Evolutionary conservation across 2,113 vertebrate species (phyloP), one percentile per base, ranked within the genome.

Genomic region (Stegostoma tigrinum): DNA sequence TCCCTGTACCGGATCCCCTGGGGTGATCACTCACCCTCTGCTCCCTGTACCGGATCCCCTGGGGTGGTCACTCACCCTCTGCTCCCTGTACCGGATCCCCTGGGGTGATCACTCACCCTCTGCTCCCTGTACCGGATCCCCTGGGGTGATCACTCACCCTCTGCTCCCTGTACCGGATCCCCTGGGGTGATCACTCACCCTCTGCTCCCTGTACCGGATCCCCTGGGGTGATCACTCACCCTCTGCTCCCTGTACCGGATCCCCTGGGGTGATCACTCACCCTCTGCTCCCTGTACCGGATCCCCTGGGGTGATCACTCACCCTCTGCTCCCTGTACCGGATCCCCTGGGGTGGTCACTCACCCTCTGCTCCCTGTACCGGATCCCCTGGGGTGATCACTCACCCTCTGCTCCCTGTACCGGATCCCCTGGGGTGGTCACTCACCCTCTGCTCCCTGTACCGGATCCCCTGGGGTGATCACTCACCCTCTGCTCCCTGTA

Each of bases 291-390:
- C 70, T 30, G 70, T 70, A 70, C 68, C 6, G 83, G 21, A 48
- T 48, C 6, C 38, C 19, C 45, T 17, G 21, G 1, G 30, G 23
- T 30, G 7, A 15, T 38, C 2, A 30, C 98, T 97, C 85, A 99
- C 99, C 99, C 98, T 8, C 98, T 97, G 97, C 98, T 99, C 96
- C 98, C 98, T 0, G 98, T 97, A 0, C 99, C 99, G 23, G 98
- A 99, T 0, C n/a, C n/a, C n/a, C n/a, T n/a, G n/a, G n/a, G n/a
- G n/a, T n/a, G n/a, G n/a, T n/a, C 70, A 30, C 5, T 34, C 70
- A 75, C 70, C 70, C 27, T 34, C 27, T 34, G 7, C 27, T 75
- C 27, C 70, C 68, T 1, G 70, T 75, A 75, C 27, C 8, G 27
- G 30, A 75, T 75, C 70, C 27, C 27, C 4, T 5, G 6, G 45